phyloP scores from a whole-genome alignment of 2,113 vertebrate genomes.

The Siphamia tubifer region DNA sequence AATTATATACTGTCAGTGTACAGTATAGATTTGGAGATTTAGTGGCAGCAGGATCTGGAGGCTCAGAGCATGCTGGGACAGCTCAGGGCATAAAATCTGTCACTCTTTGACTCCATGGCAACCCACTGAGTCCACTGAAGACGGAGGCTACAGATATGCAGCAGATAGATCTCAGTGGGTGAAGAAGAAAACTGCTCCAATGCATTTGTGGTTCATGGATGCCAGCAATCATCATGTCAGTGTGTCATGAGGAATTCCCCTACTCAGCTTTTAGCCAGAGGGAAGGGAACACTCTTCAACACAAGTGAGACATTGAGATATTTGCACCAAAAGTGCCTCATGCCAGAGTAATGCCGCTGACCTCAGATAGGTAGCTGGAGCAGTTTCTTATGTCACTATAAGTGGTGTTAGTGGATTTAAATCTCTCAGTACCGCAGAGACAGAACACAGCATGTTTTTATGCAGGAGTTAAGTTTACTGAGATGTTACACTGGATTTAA shows the following conservation, averaged over 20 bases:
- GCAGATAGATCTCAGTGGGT: conserved; percentile 25
- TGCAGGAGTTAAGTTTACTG: too few species aligned
- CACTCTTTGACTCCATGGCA: conserved; percentile 21
- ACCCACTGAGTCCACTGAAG: conserved; percentile 16
- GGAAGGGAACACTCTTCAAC: conserved; percentile 2
- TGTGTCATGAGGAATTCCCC: conserved; percentile 24
- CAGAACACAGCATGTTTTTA: background rate
- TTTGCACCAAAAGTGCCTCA: background rate
- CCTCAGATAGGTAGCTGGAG: background rate
- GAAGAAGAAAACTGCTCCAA: conserved; percentile 20
- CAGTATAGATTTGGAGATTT: background rate
- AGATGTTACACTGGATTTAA: too few species aligned
- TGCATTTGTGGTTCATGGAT: conserved; percentile 32
- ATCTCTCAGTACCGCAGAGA: background rate
- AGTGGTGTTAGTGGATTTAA: background rate
- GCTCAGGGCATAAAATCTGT: conserved; percentile 42
- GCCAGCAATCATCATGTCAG: conserved; percentile 57
- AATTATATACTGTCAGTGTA: background rate
- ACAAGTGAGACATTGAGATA: background rate
- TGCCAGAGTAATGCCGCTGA: background rate
- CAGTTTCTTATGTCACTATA: too few species aligned
- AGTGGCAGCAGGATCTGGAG: background rate
- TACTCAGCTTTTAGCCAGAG: conserved; percentile 35
- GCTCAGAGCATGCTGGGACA: conserved; percentile 19
- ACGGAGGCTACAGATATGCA: background rate